phyloP scores from a whole-genome alignment of 1,140 invertebrate genomes.

The Zophobas atratus region DNA sequence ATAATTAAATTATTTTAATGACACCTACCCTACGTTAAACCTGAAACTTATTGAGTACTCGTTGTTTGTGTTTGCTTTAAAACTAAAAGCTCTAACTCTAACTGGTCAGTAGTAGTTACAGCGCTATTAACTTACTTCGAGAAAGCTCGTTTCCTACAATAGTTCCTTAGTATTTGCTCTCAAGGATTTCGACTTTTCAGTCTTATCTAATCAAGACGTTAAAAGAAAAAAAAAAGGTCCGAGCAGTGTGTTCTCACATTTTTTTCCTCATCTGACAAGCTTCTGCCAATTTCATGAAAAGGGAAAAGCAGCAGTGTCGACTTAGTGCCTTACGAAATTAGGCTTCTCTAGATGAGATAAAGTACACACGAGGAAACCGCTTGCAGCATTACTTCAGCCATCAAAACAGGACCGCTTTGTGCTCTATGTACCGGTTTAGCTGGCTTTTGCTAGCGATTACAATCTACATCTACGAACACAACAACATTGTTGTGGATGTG shows the following conservation, averaged over 20 bases:
- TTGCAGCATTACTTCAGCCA: constrained; percentile 25
- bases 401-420: constrained; percentile 31
- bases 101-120: too few species aligned
- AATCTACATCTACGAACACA: constrained; percentile 31
- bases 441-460: constrained; percentile 30
- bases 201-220: constrained; percentile 18
- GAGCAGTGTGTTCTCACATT: constrained; percentile 26
- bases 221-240: not conserved
- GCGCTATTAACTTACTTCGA: too few species aligned
- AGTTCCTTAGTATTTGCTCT: not conserved
- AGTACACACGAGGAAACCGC: constrained; percentile 35
- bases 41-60: too few species aligned
- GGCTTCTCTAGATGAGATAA: constrained; percentile 29
- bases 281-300: constrained; percentile 27
- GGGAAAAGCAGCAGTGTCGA: constrained; percentile 32
- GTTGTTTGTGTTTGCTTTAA: too few species aligned
- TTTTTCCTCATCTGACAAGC: constrained; percentile 20
- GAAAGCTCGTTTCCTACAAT: too few species aligned
- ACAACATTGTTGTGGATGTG: constrained; percentile 30
- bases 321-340: constrained; percentile 38
- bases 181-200: constrained; percentile 7
- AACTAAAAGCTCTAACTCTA: too few species aligned
- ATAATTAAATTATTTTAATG: too few species aligned
- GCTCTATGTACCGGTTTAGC: constrained; percentile 23
- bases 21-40: too few species aligned